A percentile compares a stretch with the other conserved stretches of the same genome.
phyloP scores from a whole-genome alignment of 2,888 invertebrate species.

The Platerodrilus igneus region DNA sequence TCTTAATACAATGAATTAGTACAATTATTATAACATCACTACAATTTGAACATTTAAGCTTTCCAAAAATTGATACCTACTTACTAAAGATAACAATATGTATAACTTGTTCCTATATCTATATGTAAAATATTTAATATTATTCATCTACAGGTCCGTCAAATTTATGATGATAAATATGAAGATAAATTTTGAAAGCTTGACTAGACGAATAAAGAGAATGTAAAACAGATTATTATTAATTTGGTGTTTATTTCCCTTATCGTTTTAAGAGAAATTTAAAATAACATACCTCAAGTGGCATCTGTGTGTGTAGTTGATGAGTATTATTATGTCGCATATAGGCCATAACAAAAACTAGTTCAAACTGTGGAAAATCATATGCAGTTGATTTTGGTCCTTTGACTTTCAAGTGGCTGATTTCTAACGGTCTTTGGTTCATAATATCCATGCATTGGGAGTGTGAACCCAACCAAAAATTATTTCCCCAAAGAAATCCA shows the following conservation, averaged over 20 bases:
- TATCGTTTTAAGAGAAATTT: conserved; percentile 1
- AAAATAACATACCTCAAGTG: conserved; percentile 44
- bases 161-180: background rate
- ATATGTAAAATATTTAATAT: too few species aligned
- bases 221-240: too few species aligned
- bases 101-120: too few species aligned
- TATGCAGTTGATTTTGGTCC: conserved; percentile 37
- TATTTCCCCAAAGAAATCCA: conserved; percentile 57
- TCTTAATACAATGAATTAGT: too few species aligned
- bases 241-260: too few species aligned
- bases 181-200: too few species aligned
- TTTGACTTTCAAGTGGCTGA: conserved; percentile 32
- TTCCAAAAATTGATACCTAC: too few species aligned
- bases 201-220: too few species aligned
- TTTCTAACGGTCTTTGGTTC: conserved; percentile 34
- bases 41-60: too few species aligned
- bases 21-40: too few species aligned
- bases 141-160: too few species aligned
- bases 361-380: conserved; percentile 45
- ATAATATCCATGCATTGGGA: conserved; percentile 50
- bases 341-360: conserved; percentile 44
- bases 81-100: too few species aligned
- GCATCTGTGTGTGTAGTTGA: conserved; percentile 44
- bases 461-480: conserved; percentile 56
- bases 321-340: conserved; percentile 47